Evolutionary conservation across 2,797 vertebrate species (phyloP).

Genomic region (Lacerta bilineata): DNA sequence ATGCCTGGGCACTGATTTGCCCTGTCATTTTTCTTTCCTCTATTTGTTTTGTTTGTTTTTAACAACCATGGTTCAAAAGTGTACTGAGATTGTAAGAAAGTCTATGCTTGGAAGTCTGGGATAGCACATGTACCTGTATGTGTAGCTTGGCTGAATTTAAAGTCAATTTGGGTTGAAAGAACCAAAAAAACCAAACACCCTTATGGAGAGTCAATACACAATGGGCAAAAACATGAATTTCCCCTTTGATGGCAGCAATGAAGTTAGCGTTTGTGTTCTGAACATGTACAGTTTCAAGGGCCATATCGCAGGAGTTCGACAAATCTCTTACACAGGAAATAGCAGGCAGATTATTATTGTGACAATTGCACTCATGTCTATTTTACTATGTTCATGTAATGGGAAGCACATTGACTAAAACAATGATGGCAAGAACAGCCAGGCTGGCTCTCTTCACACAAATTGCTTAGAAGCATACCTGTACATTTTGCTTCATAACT

Average conservation of each 20-base stretch:
- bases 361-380: background rate
- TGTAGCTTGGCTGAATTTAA: background rate
- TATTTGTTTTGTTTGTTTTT: background rate
- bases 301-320: background rate
- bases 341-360: background rate
- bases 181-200: background rate
- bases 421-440: too few species aligned
- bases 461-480: too few species aligned
- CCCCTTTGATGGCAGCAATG: background rate
- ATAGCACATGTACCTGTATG: background rate
- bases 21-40: background rate
- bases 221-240: background rate
- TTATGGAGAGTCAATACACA: background rate
- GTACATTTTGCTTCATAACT: too few species aligned
- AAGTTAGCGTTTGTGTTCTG: background rate
- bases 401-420: background rate
- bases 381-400: background rate
- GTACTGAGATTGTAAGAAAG: background rate
- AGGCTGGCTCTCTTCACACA: too few species aligned
- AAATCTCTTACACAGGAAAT: background rate
- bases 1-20: background rate
- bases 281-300: background rate
- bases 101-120: background rate
- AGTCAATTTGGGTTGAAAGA: background rate
- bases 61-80: background rate